A percentile compares a stretch with the other conserved stretches of the same genome.
These are phyloP conservation scores for Megaceryle alcyon DNA, from an alignment of 2,797 vertebrate species.

Conservation along the genomic window DNA sequence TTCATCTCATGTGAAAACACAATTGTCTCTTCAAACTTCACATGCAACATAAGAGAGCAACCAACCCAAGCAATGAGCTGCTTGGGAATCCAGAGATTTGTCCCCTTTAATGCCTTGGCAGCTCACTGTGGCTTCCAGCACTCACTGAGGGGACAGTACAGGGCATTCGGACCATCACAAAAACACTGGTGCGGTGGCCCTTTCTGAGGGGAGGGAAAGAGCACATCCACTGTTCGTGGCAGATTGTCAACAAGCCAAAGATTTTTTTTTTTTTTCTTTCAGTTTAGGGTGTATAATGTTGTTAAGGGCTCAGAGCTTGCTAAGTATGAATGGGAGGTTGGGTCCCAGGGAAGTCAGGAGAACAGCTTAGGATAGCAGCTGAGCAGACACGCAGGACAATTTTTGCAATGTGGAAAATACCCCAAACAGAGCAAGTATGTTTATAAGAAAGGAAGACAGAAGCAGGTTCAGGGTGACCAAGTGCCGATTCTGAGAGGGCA, in stretches of 20 bases:
- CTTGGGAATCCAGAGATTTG: background rate
- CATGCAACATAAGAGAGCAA: background rate
- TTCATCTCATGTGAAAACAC: slow-evolving; percentile 37
- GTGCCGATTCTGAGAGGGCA: background rate
- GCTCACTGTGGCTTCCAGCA: background rate
- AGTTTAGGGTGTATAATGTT: background rate
- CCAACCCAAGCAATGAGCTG: background rate
- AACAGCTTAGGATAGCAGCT: background rate
- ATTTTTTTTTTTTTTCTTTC: background rate
- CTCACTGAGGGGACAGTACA: background rate
- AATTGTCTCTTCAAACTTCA: slow-evolving; percentile 45
- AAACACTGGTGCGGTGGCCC: background rate
- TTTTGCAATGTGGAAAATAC: background rate
- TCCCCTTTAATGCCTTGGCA: background rate
- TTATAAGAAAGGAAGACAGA: background rate
- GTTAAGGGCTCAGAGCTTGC: background rate
- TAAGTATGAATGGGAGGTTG: background rate
- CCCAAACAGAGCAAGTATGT: background rate
- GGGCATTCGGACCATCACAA: background rate
- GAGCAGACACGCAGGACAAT: background rate
- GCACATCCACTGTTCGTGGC: background rate
- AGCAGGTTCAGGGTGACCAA: background rate
- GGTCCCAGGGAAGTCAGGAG: background rate
- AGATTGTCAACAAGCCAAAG: background rate
- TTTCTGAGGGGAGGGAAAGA: background rate